Percentiles rank a stretch among this genome's conserved stretches.
phyloP scores from a whole-genome alignment of 1,140 invertebrate species.

The Calliopsis andreniformis region DNA sequence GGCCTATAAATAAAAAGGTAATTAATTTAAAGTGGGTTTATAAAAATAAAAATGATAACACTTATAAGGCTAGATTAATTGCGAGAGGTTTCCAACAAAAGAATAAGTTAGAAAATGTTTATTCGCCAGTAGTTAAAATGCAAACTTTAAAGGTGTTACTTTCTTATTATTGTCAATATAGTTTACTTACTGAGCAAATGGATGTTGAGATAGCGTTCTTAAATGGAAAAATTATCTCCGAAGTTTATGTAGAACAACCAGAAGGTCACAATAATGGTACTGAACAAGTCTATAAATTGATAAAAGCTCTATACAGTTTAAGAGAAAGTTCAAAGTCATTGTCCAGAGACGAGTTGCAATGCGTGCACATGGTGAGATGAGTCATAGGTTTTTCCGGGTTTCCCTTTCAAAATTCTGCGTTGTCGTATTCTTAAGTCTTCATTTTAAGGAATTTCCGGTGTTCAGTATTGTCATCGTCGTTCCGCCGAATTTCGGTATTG shows the following conservation, averaged over 20 bases:
- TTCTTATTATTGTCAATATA: neutral
- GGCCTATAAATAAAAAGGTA: neutral
- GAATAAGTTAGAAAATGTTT: slow-evolving; percentile 21
- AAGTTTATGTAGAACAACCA: neutral
- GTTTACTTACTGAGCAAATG: neutral
- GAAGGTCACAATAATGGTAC: neutral
- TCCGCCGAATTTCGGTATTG: too few relatives aligned
- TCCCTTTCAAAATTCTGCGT: too few relatives aligned
- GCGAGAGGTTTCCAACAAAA: slow-evolving; percentile 43
- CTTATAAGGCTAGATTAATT: neutral
- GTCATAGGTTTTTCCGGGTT: too few relatives aligned
- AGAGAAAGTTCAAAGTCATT: too few relatives aligned
- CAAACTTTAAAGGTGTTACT: neutral
- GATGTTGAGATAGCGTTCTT: neutral
- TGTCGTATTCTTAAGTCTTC: too few relatives aligned
- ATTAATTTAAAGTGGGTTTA: slow-evolving; percentile 24
- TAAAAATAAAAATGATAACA: slow-evolving; percentile 9
- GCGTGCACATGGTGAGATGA: too few relatives aligned
- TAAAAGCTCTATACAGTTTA: too few relatives aligned
- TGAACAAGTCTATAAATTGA: too few relatives aligned
- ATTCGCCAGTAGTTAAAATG: slow-evolving; percentile 18
- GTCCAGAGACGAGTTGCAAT: too few relatives aligned
- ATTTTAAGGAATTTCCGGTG: too few relatives aligned
- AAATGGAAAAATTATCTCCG: neutral
- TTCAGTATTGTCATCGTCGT: too few relatives aligned